Base-by-base conservation (phyloP, 2,113 vertebrate species). In the Cichladusa arquata region DNA sequence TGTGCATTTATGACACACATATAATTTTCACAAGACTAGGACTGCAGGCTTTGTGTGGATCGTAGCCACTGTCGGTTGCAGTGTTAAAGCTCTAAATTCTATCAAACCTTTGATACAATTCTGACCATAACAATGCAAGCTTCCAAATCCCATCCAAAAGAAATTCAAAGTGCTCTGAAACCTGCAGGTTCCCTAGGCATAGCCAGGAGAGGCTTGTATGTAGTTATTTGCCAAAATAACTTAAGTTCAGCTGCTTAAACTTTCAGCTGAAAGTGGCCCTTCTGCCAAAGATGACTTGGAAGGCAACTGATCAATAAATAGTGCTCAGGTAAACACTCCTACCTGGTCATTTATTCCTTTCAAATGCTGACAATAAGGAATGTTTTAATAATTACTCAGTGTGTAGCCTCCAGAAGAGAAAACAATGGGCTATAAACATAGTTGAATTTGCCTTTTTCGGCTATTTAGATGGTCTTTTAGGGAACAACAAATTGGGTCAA, bases 271-370 rank as follows among this genome's bases (percentile, higher is more conserved):
- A 54, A 54, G 31, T 50, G 16, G 17, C 50, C 31, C 33, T 90
- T 88, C 88, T 91, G 80, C 50, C 85, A 84, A 80, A 91, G 62
- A 33, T 36, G 15, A 86, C 65, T 93, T 83, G 65, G 61, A 88
- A 84, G 45, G 38, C 81, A 81, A 62, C 26, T 2, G 11, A 81
- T 84, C 48, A 64, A 84, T 95, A 88, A 86, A 47, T 54, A 42
- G 34, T 64, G 25, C 48, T 90, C 61, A 85, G 66, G 74, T 88
- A 77, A 90, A 93, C 67, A 61, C 42, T 82, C 72, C 44, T 40
- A 74, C 66, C 24, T 73, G 13, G 36, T 76, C 8, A 69, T 88
- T 80, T 95, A 45, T 92, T 93, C 66, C 53, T 80, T 72, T 93
- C 79, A 79, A 64, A 82, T 2, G 5, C 11, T 80, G 82, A 69